Evolutionary conservation across 2,888 invertebrate genomes (phyloP).

Genomic region (Bombylius discolor): DNA sequence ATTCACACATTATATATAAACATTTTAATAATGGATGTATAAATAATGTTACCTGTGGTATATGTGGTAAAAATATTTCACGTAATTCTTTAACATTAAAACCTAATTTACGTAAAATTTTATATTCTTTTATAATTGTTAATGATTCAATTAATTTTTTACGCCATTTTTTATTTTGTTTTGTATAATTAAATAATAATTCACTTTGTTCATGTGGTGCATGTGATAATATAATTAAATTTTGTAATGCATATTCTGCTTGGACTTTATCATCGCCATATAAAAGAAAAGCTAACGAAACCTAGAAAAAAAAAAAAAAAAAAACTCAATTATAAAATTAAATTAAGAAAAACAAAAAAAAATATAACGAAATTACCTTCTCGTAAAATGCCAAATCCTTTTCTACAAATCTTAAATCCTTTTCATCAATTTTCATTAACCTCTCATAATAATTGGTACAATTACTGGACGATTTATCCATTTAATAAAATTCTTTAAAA

Average conservation of each 20-base stretch:
- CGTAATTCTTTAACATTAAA: slow-evolving; percentile 23
- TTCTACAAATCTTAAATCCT: slow-evolving; percentile 35
- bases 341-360: not conserved
- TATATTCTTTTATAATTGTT: slow-evolving; percentile 35
- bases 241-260: slow-evolving; percentile 25
- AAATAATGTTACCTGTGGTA: slow-evolving; percentile 25
- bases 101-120: slow-evolving; percentile 34
- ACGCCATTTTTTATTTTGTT: slow-evolving; percentile 33
- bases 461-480: no score
- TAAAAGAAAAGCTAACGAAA: slow-evolving; percentile 28
- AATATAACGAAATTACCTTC: slow-evolving; percentile 25
- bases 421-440: slow-evolving; percentile 14
- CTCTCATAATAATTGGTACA: not conserved
- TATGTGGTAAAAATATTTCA: slow-evolving; percentile 30
- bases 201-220: slow-evolving; percentile 11
- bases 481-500: no score
- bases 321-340: no score
- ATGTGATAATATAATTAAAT: slow-evolving; percentile 20
- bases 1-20: slow-evolving; percentile 37
- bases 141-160: slow-evolving; percentile 40
- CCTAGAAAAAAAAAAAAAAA: slow-evolving; percentile 16
- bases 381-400: slow-evolving; percentile 37
- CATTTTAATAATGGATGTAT: slow-evolving; percentile 38
- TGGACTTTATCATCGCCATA: slow-evolving; percentile 24
- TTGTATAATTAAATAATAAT: slow-evolving; percentile 24